These are phyloP conservation scores for Rhinogobius similis DNA, from an alignment of 2,113 vertebrate genomes.

Conservation along the genomic window DNA sequence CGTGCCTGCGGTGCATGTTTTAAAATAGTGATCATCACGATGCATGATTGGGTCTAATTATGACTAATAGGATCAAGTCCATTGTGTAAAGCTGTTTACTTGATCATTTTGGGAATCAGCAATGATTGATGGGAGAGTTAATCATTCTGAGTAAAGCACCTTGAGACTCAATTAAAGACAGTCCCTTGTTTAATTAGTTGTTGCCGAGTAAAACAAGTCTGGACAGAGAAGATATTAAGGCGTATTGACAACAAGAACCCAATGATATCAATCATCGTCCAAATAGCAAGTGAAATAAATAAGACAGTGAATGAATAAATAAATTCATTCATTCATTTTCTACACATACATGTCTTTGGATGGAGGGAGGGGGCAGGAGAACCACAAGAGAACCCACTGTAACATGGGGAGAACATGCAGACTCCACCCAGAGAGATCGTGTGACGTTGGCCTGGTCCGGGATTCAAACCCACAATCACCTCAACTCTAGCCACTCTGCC, in stretches of 20 bases:
- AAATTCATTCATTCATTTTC: no score
- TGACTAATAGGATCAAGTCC: slow-evolving; percentile 12
- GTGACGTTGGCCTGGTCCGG: no score
- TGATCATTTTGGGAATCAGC: slow-evolving; percentile 6
- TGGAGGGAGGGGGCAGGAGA: no score
- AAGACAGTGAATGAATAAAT: no score
- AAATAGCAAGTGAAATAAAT: slow-evolving; percentile 32
- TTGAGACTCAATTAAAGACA: slow-evolving; percentile 20
- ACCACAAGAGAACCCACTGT: no score
- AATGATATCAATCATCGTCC: not conserved
- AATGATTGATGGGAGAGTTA: slow-evolving; percentile 27
- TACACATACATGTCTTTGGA: no score
- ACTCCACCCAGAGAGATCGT: no score
- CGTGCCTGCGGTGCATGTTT: slow-evolving; percentile 10
- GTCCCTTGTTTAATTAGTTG: not conserved
- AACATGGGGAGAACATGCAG: no score
- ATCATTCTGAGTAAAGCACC: slow-evolving; percentile 25
- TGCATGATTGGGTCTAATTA: slow-evolving; percentile 21
- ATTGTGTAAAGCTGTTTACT: slow-evolving; percentile 7
- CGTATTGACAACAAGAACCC: slow-evolving; percentile 57
- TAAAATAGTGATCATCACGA: slow-evolving; percentile 9
- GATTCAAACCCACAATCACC: no score
- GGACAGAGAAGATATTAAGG: slow-evolving; percentile 46
- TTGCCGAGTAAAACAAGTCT: slow-evolving; percentile 54
- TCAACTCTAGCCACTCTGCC: no score